Evolutionary conservation across 2,888 invertebrate genomes (phyloP).

Genomic region (Beris chalybata): DNA sequence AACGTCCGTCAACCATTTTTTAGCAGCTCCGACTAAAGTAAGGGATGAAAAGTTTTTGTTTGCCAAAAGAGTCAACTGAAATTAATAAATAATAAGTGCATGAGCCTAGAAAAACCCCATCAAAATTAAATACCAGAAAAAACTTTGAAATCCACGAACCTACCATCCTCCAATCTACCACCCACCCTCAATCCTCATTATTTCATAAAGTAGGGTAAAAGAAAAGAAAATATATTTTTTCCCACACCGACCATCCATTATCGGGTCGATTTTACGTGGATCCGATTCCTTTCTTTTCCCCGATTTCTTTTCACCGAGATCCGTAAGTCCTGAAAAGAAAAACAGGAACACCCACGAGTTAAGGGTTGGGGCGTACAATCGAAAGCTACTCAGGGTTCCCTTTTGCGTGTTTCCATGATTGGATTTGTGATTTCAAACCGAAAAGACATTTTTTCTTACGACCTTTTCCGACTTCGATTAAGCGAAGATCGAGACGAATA

Average conservation of each 20-base stretch:
- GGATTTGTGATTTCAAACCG: constrained; percentile 34
- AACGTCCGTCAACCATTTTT: no score
- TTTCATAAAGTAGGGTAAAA: not conserved
- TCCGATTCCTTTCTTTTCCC: constrained; percentile 18
- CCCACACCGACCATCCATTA: constrained; percentile 9
- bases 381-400: constrained; percentile 7
- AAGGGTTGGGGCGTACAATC: not conserved
- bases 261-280: constrained; percentile 1
- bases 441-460: constrained; percentile 27
- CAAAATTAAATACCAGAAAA: constrained; percentile 9
- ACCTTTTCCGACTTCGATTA: constrained; percentile 16
- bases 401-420: constrained; percentile 38
- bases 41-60: no score
- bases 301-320: constrained; percentile 1
- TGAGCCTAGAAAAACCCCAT: not conserved
- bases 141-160: not conserved
- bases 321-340: not conserved
- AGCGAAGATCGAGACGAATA: constrained; percentile 3
- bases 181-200: not conserved
- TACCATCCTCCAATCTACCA: not conserved
- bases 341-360: not conserved
- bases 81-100: no score
- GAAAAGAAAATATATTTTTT: not conserved
- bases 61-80: no score
- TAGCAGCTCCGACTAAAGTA: no score